Conservation (phyloP, 1,140 invertebrate species). For the Drosophila paulistorum region DNA sequence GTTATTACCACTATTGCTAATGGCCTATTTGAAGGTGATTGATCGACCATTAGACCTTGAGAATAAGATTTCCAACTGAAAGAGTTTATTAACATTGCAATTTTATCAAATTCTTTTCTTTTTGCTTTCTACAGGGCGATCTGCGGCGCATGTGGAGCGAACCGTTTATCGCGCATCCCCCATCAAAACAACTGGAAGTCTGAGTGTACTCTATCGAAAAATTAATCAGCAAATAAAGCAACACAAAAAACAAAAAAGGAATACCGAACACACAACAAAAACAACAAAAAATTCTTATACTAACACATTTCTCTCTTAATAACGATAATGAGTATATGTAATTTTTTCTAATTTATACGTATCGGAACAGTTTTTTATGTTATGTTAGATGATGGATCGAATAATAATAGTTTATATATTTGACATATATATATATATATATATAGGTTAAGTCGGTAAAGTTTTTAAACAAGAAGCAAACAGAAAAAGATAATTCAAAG, state of each 20-base stretch:
- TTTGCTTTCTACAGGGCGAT: slow-evolving; percentile 89
- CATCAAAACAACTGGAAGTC: slow-evolving; percentile 84
- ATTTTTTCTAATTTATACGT: slow-evolving; percentile 64
- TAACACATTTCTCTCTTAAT: slow-evolving; percentile 64
- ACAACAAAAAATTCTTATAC: slow-evolving; percentile 17
- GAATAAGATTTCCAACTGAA: neutral
- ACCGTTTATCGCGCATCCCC: slow-evolving; percentile 93
- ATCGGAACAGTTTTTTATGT: slow-evolving; percentile 64
- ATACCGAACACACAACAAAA: slow-evolving; percentile 38
- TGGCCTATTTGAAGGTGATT: slow-evolving; percentile 97
- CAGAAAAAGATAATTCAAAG: slow-evolving; percentile 25
- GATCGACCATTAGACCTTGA: neutral
- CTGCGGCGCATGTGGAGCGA: slow-evolving; percentile 98
- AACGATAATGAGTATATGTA: slow-evolving; percentile 62
- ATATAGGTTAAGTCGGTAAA: slow-evolving; percentile 15
- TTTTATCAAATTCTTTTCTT: neutral
- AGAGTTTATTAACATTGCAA: neutral
- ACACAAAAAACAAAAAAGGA: slow-evolving; percentile 32
- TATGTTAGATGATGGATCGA: slow-evolving; percentile 74
- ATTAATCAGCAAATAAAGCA: slow-evolving; percentile 42
- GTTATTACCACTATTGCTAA: slow-evolving; percentile 95
- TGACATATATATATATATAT: slow-evolving; percentile 12
- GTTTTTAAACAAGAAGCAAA: slow-evolving; percentile 14
- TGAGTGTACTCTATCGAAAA: slow-evolving; percentile 80
- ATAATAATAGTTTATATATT: slow-evolving; percentile 69